Percentiles rank a stretch among this genome's conserved stretches.
Evolutionary conservation across 2,797 vertebrate species (phyloP).

Genomic region (Masticophis lateralis): DNA sequence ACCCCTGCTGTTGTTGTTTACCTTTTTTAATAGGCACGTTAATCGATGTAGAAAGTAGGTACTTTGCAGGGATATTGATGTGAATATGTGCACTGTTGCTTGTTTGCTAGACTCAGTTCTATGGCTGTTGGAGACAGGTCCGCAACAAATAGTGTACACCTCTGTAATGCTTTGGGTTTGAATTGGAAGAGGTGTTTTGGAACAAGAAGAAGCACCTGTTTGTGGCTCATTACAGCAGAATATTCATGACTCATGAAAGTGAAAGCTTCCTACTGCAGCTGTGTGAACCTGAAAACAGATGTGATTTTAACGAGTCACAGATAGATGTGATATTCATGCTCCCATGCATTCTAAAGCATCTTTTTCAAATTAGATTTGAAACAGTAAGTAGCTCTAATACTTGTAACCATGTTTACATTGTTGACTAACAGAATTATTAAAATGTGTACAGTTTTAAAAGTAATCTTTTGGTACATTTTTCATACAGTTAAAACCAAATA

Average conservation of each 20-base stretch:
- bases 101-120: background rate
- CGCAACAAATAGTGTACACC: background rate
- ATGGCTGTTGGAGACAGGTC: background rate
- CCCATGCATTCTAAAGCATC: background rate
- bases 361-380: background rate
- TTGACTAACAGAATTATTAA: background rate
- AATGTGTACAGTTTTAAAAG: background rate
- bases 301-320: background rate
- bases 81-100: background rate
- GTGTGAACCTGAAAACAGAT: background rate
- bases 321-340: background rate
- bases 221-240: background rate
- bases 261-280: background rate
- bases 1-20: background rate
- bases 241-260: background rate
- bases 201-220: background rate
- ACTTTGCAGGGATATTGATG: background rate
- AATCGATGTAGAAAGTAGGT: background rate
- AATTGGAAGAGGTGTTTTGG: background rate
- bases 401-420: background rate
- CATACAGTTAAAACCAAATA: background rate
- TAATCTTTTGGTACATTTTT: background rate
- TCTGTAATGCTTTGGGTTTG: background rate
- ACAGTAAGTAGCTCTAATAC: background rate
- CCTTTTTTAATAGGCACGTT: background rate